Base-by-base conservation (phyloP, 2,113 vertebrate species). In the Tenrec ecaudatus region DNA sequence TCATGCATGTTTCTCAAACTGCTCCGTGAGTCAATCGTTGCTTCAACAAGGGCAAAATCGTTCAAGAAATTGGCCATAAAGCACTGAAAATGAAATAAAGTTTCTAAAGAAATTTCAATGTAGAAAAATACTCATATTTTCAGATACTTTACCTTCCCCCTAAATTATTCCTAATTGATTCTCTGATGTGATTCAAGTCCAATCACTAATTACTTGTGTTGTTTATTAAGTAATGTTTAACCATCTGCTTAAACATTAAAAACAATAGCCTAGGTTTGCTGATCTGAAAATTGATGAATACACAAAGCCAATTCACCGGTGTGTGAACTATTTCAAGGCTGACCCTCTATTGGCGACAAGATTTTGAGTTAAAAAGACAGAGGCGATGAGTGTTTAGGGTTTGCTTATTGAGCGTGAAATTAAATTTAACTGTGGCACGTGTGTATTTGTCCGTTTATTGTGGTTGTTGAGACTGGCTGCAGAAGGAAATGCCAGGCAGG, bases 351-450 rank as follows among this genome's bases (percentile, higher is more conserved):
- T 98, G 95, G 90, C 88, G 96, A 94, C 83, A 97, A 98, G 97
- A 98, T 98, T 98, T 97, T 97, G 96, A 96, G 97, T 97, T 98
- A 95, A 98, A 97, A 98, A 97, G 97, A 97, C 96, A 96, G 96
- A 97, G 96, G 95, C 86, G 97, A 96, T 97, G 97, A 97, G 96
- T 97, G 96, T 92, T 98, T 97, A 96, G 96, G 98, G 95, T 98
- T 98, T 98, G 98, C 98, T 97, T 98, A 98, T 96, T 91, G 95
- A 97, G 97, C 96, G 80, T 98, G 98, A 98, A 98, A 98, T 98
- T 98, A 98, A 98, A 98, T 98, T 97, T 98, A 98, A 97, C 97
- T 96, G 92, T 94, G 88, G 89, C 96, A 92, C 97, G 97, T 97
- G 97, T 98, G 93, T 95, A 85, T 98, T 97, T 98, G 98, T 98